Conservation (phyloP, 2,113 vertebrate genomes). For the Chamaetylas fuelleborni region DNA sequence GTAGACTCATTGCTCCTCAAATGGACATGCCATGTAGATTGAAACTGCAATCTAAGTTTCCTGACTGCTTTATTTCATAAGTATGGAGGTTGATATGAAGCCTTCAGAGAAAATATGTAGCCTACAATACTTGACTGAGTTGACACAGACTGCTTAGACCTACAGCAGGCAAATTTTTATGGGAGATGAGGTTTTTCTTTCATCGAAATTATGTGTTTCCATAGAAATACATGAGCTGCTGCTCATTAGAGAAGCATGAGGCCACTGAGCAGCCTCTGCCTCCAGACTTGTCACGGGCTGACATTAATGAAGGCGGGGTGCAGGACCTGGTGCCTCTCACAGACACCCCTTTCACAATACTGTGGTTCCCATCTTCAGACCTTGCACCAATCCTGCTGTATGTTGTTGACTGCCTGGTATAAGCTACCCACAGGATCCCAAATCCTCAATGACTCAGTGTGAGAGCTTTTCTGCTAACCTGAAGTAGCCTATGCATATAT, state of each 20-base stretch:
- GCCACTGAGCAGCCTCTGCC: neutral
- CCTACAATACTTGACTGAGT: neutral
- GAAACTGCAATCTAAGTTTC: neutral
- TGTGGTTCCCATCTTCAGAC: neutral
- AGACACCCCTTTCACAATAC: neutral
- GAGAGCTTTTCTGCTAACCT: neutral
- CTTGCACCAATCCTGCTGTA: neutral
- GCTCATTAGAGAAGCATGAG: neutral
- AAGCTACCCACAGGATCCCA: neutral
- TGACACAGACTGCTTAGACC: neutral
- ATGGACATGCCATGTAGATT: neutral
- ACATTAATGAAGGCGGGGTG: neutral
- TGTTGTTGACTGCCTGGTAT: neutral
- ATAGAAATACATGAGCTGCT: neutral
- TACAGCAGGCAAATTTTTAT: neutral
- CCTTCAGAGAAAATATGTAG: neutral
- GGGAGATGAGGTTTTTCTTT: neutral
- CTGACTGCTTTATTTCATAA: neutral
- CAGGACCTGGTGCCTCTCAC: neutral
- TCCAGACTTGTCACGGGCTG: neutral
- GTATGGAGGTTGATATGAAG: neutral
- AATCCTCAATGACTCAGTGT: neutral
- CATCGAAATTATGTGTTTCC: neutral
- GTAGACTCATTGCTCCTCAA: neutral
- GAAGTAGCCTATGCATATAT: neutral